Evolutionary conservation across 2,113 vertebrate genomes (phyloP), one percentile per base, ranked within the genome.

Genomic region (Nibea albiflora): DNA sequence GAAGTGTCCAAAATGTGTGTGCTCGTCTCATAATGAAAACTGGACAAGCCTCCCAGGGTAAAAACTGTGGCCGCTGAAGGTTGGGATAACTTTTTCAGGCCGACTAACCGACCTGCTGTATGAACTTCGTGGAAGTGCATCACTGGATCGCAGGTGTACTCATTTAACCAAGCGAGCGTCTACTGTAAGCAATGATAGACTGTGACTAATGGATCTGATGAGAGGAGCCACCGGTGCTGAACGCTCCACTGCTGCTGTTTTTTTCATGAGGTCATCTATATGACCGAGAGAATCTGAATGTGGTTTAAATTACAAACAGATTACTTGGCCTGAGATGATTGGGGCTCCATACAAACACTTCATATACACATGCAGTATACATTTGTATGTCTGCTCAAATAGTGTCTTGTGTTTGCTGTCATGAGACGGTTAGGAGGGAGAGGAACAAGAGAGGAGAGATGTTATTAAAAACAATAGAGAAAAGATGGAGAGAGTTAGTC

Each of bases 401-500:
- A 24, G 49, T 11, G 44, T 65, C 68, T 69, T 78, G 31, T 24
- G 47, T 64, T 22, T 31, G 57, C 52, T 71, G 74, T 78, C 84
- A 85, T 73, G 54, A 69, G 46, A 69, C 53, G 61, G 49, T 84
- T 78, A 42, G 24, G 69, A 77, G 75, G 81, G 70, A 65, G 69
- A 67, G 56, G 67, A 70, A 31, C 75, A 16, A 46, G 56, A 56
- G 19, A 77, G 67, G 57, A n/a, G 64, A 73, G 80, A 74, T 67
- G 68, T 83, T 89, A 85, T 78, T 81, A 76, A 81, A 39, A 88
- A 85, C 85, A 87, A 89, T 6, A 67, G 46, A 73, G 80, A 72
- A 61, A 63, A 67, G 61, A 90, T 68, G 82, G 87, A 87, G 90
- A 57, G 61, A 56, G 70, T 90, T 88, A 89, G 86, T 89, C 86